Base-by-base conservation (phyloP, 2,113 vertebrate species). In the Apus apus region DNA sequence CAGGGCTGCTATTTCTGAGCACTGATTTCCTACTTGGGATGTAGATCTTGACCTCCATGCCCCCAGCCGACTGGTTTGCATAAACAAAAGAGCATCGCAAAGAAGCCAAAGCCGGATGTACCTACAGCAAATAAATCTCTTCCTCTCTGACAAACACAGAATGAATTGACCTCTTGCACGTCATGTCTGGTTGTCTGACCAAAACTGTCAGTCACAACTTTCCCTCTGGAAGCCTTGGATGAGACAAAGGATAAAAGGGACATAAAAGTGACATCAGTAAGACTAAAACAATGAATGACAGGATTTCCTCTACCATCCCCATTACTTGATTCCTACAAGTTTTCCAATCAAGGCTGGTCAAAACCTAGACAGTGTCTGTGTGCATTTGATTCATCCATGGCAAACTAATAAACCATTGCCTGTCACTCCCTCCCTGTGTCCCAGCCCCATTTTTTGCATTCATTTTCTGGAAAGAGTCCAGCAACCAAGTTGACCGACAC, bases 61-160 rank as follows among this genome's bases (percentile, higher is more conserved):
- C 90, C 96, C 73, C 1, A 21, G 82, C 87, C 1, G 18, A 87
- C 94, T 89, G 85, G 95, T 96, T 97, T 97, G 97, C 90, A 96
- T 95, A 97, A 97, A 97, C 97, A 97, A 97, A 96, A 96, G 82
- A 97, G 82, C 96, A 95, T 94, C 34, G 72, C 93, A 93, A 93
- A 96, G 89, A 89, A 96, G 85, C 57, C 92, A 83, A 54, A 94
- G 94, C 92, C 96, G 97, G 97, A 97, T 96, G 93, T 96, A 97
- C 94, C 96, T 93, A 95, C 93, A 93, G 96, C 97, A 97, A 96
- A 97, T 97, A 96, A 97, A 97, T 96, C 95, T 95, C 96, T 97
- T 97, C 96, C 97, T 97, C 91, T 94, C 96, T 94, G 92, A 97
- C 96, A 96, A 91, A 96, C 95, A 96, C 89, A 96, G 96, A 89